phyloP scores from a whole-genome alignment of 2,797 vertebrate species.

The Trematomus bernacchii region DNA sequence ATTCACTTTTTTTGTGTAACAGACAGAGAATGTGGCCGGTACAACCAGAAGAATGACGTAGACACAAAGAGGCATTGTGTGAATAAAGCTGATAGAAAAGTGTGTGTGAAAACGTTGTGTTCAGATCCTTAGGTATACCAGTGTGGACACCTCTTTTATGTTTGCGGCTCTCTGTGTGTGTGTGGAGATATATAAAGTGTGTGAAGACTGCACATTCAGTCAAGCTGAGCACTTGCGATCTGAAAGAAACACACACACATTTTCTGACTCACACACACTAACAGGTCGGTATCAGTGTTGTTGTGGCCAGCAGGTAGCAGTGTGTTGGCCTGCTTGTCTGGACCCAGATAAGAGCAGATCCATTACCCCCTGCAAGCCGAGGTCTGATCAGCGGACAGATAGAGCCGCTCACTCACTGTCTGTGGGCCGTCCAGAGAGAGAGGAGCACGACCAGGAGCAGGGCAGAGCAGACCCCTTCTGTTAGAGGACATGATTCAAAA shows the following conservation, averaged over 20 bases:
- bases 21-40: constrained; percentile 22
- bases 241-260: constrained; percentile 41
- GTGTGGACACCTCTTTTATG: constrained; percentile 21
- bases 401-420: constrained; percentile 78
- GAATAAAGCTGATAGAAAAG: constrained; percentile 33
- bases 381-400: constrained; percentile 80
- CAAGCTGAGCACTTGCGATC: constrained; percentile 34
- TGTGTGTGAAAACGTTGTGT: constrained; percentile 1
- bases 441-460: constrained; percentile 65
- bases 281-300: constrained; percentile 68
- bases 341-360: constrained; percentile 84
- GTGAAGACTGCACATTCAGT: constrained; percentile 6
- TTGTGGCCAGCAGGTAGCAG: constrained; percentile 78
- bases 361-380: constrained; percentile 82
- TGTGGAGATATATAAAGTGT: background rate
- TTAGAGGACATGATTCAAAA: constrained; percentile 38
- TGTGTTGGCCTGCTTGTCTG: constrained; percentile 82
- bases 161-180: constrained; percentile 10
- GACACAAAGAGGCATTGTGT: constrained; percentile 24
- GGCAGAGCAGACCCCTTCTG: constrained; percentile 42
- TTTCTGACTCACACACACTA: constrained; percentile 22
- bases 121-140: constrained; percentile 8
- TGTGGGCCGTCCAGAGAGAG: constrained; percentile 68
- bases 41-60: constrained; percentile 26
- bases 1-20: constrained; percentile 16